These are phyloP conservation scores for Glaucopsyche alexis DNA, from an alignment of 2,888 invertebrate genomes.

Conservation along the genomic window DNA sequence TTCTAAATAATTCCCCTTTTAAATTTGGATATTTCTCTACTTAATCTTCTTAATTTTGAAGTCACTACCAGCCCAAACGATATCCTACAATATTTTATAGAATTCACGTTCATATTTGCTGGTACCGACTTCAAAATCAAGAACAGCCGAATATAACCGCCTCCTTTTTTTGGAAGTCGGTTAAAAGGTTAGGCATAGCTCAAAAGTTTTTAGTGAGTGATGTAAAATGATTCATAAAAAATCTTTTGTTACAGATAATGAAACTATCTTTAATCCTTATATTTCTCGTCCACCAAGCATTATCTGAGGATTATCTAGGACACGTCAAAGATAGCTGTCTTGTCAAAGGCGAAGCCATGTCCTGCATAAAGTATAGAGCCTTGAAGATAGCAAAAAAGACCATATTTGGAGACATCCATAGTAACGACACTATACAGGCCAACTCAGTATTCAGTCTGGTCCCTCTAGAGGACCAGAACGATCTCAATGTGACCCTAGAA, in stretches of 20 bases:
- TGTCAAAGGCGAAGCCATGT: conserved; percentile 62
- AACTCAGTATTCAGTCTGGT: conserved; percentile 64
- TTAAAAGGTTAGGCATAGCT: no score
- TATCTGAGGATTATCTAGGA: conserved; percentile 61
- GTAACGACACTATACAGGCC: conserved; percentile 65
- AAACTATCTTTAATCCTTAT: conserved; percentile 12
- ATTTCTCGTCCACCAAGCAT: conserved; percentile 22
- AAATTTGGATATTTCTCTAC: no score
- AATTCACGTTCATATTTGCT: no score
- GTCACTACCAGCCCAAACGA: no score
- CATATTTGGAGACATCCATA: conserved; percentile 58
- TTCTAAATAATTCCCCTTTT: no score
- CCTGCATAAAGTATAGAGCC: conserved; percentile 71
- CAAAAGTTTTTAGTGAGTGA: no score
- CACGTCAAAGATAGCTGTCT: conserved; percentile 71
- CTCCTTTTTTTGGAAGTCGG: no score
- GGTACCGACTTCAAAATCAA: no score
- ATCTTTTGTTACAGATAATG: conserved; percentile 15
- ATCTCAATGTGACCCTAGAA: conserved; percentile 50
- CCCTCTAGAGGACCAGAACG: conserved; percentile 59
- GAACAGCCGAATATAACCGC: no score
- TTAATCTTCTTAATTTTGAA: no score
- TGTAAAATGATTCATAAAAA: no score
- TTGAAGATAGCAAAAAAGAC: conserved; percentile 67
- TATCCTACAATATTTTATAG: no score